Evolutionary conservation across 30 jellyfish, hydroid and myxozoan genomes (phyloP).

Genomic region (Aurelia sp.): DNA sequence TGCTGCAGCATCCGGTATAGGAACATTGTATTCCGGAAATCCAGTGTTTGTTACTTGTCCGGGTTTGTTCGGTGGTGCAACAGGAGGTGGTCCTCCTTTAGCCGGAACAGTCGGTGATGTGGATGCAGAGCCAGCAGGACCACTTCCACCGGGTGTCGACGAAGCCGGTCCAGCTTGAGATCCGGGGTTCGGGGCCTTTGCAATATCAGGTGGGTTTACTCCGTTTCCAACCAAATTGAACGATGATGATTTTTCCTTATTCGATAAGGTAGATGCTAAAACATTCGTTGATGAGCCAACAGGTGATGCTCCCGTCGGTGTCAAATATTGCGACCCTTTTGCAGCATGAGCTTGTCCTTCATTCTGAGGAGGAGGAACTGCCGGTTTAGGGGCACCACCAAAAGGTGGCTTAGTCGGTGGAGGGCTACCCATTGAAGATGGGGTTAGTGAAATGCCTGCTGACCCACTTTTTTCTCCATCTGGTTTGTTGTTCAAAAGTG

Average conservation of each 20-base stretch:
- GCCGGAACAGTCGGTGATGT: slow-evolving; percentile 64
- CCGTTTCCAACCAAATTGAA: slow-evolving; percentile 64
- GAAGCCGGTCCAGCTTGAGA: slow-evolving; percentile 76
- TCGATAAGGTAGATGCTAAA: slow-evolving; percentile 61
- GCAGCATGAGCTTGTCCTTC: slow-evolving; percentile 60
- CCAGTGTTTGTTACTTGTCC: slow-evolving; percentile 65
- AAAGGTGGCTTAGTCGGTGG: slow-evolving; percentile 65
- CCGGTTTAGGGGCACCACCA: slow-evolving; percentile 51
- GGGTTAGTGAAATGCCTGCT: slow-evolving; percentile 68
- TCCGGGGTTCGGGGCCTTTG: slow-evolving; percentile 36
- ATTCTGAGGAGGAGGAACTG: slow-evolving; percentile 54
- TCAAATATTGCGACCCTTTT: slow-evolving; percentile 53
- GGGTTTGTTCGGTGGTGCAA: slow-evolving; percentile 31
- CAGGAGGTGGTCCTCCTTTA: slow-evolving; percentile 37
- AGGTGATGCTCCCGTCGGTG: slow-evolving; percentile 87
- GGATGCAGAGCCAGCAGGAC: slow-evolving; percentile 86
- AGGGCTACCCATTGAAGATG: slow-evolving; percentile 80
- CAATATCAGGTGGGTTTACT: slow-evolving; percentile 53
- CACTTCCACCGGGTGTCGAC: slow-evolving; percentile 83
- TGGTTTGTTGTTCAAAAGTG: slow-evolving; percentile 50
- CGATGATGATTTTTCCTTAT: slow-evolving; percentile 35
- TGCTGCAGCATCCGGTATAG: slow-evolving; percentile 78
- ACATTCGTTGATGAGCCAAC: slow-evolving; percentile 81
- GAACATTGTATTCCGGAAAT: slow-evolving; percentile 75
- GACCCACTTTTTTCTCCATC: slow-evolving; percentile 75